Base-by-base conservation (phyloP, 2,888 invertebrate genomes). In the Ypsolopha sequella region DNA sequence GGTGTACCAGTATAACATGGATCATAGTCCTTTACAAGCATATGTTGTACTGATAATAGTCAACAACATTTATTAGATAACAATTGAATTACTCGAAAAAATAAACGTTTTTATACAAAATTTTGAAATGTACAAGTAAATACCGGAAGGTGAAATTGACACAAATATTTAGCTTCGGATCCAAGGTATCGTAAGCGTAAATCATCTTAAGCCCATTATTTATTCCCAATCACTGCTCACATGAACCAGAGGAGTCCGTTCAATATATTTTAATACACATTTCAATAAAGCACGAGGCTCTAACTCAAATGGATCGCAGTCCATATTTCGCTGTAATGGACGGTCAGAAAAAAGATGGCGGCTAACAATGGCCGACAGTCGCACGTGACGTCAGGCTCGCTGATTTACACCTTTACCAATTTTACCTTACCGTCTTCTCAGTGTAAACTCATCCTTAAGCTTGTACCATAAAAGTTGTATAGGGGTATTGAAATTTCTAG, bases 231-330 rank as follows among this genome's bases (percentile, higher is more conserved):
- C 24, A 24, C 24, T 24, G 24, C 24, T 24, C 24, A 24, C 4
- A 4, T 24, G 24, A 24, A 24, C 24, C 24, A 3, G 24, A 24
- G 4, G 24, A 24, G 24, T 24, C 24, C 0, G 33, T 45, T 33
- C 45, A 45, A 45, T 45, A 24, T 33, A 45, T 33, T 45, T 45
- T 45, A 45, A 45, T 45, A 39, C 39, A 10, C 24, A 34, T 45
- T 46, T 11, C 46, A 34, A 46, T 46, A 35, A 11, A 34, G 11
- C 11, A 24, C 46, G 7, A 43, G 9, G 8, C 33, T 34, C 47
- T 47, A 47, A 47, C 47, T 47, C 36, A 47, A 47, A 47, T 38
- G 47, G 47, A 47, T 38, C 38, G 38, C 36, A 36, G 36, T 47
- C 36, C 36, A 36, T 47, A 47, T 47, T 36, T 47, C 47, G 36